Evolutionary conservation across 2,797 vertebrate genomes (phyloP).

Genomic region (Mormyrus hasselquistii): DNA sequence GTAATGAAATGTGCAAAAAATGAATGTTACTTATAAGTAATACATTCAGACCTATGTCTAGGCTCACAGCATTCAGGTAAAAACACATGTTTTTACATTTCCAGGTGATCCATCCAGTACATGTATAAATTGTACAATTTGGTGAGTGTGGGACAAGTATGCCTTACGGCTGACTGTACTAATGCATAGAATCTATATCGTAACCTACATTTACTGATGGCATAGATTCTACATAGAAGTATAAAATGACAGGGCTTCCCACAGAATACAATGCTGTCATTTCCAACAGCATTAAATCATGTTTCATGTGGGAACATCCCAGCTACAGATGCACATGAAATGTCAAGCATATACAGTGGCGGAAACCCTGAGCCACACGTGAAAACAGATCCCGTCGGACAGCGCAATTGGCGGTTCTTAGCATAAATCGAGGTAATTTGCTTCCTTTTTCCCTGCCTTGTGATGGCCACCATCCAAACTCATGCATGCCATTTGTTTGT

Average conservation of each 20-base stretch:
- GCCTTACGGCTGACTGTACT: neutral
- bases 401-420: neutral
- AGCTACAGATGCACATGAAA: neutral
- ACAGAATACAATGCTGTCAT: neutral
- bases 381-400: neutral
- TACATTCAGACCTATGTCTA: neutral
- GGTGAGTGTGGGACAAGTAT: neutral
- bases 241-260: neutral
- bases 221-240: neutral
- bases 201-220: neutral
- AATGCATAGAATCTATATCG: neutral
- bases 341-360: neutral
- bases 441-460: neutral
- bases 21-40: neutral
- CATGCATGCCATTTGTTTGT: conserved; percentile 13
- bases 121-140: neutral
- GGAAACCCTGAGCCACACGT: neutral
- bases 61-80: neutral
- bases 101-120: neutral
- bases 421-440: neutral
- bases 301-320: neutral
- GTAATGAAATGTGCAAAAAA: neutral
- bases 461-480: neutral
- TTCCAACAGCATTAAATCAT: neutral
- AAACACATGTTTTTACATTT: neutral